A percentile compares a stretch with the other conserved stretches of the same genome.
Conservation (phyloP, 2,888 invertebrate species). For the Tortricodes alternella region DNA sequence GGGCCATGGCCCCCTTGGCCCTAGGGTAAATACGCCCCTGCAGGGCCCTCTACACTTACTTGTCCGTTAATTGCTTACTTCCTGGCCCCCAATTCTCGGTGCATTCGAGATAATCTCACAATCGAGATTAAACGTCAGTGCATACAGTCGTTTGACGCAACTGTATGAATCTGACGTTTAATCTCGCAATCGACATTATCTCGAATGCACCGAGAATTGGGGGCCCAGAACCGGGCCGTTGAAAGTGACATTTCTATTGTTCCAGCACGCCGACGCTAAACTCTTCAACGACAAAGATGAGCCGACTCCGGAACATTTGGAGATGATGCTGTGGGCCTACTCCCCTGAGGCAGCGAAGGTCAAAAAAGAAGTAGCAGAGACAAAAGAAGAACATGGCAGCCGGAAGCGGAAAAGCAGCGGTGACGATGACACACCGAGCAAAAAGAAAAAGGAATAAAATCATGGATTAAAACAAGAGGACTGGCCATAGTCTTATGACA, state of each 20-base stretch:
- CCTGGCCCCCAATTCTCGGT: no score
- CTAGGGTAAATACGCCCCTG: no score
- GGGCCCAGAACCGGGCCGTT: no score
- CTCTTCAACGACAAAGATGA: conserved; percentile 85
- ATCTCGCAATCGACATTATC: no score
- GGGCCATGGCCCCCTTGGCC: no score
- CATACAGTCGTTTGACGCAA: no score
- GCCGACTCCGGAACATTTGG: conserved; percentile 86
- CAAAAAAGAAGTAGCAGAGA: conserved; percentile 77
- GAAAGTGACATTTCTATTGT: conserved; percentile 40
- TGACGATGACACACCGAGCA: conserved; percentile 56
- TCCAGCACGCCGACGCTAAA: conserved; percentile 84
- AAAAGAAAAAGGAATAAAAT: conserved; percentile 56
- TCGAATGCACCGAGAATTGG: no score
- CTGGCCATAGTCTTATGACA: not conserved
- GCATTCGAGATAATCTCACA: no score
- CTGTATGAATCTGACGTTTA: no score
- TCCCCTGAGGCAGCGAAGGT: conserved; percentile 87
- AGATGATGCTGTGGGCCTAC: conserved; percentile 89
- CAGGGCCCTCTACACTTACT: no score
- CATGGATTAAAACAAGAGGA: not conserved
- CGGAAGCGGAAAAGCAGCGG: conserved; percentile 60
- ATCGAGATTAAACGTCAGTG: no score
- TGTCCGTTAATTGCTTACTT: no score
- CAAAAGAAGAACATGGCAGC: conserved; percentile 44